phyloP scores from a whole-genome alignment of 2,797 vertebrate species.

The Artibeus lituratus region DNA sequence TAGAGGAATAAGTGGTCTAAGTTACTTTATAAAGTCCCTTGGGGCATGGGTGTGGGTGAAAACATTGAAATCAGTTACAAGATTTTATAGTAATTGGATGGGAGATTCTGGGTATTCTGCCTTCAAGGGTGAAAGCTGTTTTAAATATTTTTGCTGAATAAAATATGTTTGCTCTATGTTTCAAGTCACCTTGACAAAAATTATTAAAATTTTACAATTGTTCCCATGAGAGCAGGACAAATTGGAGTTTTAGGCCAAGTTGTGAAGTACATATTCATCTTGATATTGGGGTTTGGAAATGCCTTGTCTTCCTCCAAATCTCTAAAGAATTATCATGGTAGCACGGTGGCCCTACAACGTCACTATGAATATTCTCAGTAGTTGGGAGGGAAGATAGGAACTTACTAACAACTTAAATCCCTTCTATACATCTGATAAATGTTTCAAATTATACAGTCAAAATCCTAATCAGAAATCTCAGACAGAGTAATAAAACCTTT shows the following conservation, averaged over 20 bases:
- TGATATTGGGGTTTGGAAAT: neutral
- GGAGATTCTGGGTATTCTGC: neutral
- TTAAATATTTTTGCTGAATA: neutral
- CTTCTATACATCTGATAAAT: neutral
- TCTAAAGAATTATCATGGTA: neutral
- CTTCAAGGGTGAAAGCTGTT: neutral
- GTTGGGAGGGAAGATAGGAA: neutral
- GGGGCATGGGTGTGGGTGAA: neutral
- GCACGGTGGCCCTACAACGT: neutral
- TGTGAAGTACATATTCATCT: neutral
- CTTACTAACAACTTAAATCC: neutral
- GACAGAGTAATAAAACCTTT: neutral
- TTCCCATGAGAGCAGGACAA: neutral
- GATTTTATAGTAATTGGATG: neutral
- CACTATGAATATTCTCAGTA: neutral
- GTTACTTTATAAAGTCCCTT: neutral
- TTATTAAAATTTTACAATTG: neutral
- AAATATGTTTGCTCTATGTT: neutral
- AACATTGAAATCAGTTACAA: neutral
- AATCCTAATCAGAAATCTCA: neutral
- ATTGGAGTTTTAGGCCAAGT: neutral
- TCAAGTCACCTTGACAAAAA: neutral
- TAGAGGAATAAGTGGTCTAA: neutral
- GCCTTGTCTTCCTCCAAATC: neutral
- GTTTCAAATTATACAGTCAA: neutral